Evolutionary conservation across 2,888 invertebrate genomes (phyloP), one percentile per base, ranked within the genome.

Genomic region (Athrips mouffetella): DNA sequence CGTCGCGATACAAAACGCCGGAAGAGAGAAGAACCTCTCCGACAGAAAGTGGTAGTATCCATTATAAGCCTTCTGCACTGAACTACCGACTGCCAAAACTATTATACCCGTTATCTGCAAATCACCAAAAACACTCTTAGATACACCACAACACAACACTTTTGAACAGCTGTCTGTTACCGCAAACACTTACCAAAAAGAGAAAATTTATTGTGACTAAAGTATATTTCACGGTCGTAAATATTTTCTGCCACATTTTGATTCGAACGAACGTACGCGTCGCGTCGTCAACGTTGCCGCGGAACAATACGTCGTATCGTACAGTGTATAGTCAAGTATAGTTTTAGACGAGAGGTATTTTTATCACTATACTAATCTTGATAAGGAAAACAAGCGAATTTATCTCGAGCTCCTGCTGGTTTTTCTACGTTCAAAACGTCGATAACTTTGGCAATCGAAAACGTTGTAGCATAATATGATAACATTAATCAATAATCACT

Each of bases 61-160:
- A 60, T 90, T 89, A 66, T 92, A 93, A 7, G 92, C 90, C 1
- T 92, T 83, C 61, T 91, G 91, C 42, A 93, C 92, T 1, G 92
- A 91, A 23, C 92, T 91, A 51, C 96, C 96, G 47, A 93, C 91
- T 21, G 93, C 91, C 55, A 96, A 89, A 48, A 96, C 80, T 51
- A 93, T 92, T 56, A 96, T 91, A 25, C 96, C 96, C 33, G 94
- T 94, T 59, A 96, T 90, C 96, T 96, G 90, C 67, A 91, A 82
- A 10, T 23, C 29, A 42, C 31, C 44, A 31, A 21, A 10, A 49
- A 59, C 45, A 50, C 45, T 49, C 1, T n/a, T n/a, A n/a, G n/a
- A 23, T 5, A 23, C 40, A 40, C 42, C 30, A 11, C 11, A 13
- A 27, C 10, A 18, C 8, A 33, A 15, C 44, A 31, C 44, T 44